These are phyloP conservation scores for Prenolepis imparis DNA, from an alignment of 2,888 invertebrate genomes.

Conservation along the genomic window DNA sequence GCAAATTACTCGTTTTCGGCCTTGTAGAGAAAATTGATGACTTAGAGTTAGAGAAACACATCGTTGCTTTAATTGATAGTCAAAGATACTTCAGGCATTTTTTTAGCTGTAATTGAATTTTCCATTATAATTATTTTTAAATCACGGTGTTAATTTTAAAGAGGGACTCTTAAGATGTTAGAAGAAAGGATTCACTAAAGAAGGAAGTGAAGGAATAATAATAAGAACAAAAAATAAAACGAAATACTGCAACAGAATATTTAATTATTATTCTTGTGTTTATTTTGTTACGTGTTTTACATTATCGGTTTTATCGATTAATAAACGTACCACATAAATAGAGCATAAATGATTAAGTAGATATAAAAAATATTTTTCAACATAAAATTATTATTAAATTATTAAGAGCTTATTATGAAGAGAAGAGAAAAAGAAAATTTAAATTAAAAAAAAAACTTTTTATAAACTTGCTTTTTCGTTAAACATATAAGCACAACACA, in stretches of 20 bases:
- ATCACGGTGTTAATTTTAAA: neutral
- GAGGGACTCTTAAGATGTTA: neutral
- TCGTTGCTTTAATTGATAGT: constrained; percentile 10
- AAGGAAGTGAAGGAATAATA: neutral
- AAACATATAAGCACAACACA: neutral
- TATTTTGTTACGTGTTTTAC: neutral
- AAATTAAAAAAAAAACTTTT: neutral
- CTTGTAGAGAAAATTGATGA: neutral
- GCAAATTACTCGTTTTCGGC: neutral
- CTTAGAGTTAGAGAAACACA: neutral
- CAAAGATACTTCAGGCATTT: neutral
- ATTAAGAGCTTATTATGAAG: neutral
- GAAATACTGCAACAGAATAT: neutral
- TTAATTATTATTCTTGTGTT: neutral
- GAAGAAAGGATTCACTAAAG: neutral
- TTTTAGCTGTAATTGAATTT: neutral
- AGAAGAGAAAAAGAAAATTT: neutral
- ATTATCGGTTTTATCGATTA: neutral
- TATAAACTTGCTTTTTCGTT: neutral
- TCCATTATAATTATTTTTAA: constrained; percentile 5
- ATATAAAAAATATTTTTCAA: neutral
- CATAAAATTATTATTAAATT: neutral
- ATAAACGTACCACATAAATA: neutral
- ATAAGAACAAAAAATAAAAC: neutral
- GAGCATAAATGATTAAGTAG: neutral